Percentiles rank a stretch among this genome's conserved stretches.
These are phyloP conservation scores for Mus spretus DNA, from an alignment of 2,797 vertebrate genomes.

Conservation along the genomic window DNA sequence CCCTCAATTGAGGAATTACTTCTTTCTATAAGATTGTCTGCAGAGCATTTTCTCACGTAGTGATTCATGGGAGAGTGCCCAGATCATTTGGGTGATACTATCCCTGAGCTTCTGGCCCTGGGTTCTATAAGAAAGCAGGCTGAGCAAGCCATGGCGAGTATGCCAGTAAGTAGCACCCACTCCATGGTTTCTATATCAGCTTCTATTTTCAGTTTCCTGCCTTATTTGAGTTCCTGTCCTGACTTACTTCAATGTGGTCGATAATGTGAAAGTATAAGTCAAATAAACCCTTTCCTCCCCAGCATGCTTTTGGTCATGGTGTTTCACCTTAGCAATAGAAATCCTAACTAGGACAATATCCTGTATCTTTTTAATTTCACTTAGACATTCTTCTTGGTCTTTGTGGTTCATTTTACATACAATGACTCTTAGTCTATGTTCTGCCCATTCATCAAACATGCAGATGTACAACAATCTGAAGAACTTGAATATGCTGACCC, in stretches of 20 bases:
- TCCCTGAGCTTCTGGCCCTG: not conserved
- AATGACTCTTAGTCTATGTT: not conserved
- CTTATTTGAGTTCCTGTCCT: not conserved
- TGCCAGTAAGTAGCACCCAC: not conserved
- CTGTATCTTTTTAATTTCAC: conserved; percentile 6
- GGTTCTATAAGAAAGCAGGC: not conserved
- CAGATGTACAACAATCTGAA: conserved; percentile 22
- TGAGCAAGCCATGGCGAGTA: not conserved
- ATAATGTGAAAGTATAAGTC: not conserved
- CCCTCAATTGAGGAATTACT: not conserved
- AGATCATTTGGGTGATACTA: not conserved
- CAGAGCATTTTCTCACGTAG: not conserved
- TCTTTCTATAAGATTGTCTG: not conserved
- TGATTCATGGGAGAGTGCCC: not conserved
- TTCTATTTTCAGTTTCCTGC: not conserved
- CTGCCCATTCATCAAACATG: not conserved
- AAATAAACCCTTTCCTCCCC: not conserved
- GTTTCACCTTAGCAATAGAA: not conserved
- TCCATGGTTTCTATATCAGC: not conserved
- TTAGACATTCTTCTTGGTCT: conserved; percentile 13
- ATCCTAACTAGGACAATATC: not conserved
- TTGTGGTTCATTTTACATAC: conserved; percentile 42
- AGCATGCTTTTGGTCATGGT: not conserved
- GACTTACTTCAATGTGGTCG: not conserved
- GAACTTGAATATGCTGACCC: not conserved